Percentiles rank a stretch among this genome's conserved stretches.
Conservation (phyloP, 2,797 vertebrate species). For the Odontamblyopus rebecca region DNA sequence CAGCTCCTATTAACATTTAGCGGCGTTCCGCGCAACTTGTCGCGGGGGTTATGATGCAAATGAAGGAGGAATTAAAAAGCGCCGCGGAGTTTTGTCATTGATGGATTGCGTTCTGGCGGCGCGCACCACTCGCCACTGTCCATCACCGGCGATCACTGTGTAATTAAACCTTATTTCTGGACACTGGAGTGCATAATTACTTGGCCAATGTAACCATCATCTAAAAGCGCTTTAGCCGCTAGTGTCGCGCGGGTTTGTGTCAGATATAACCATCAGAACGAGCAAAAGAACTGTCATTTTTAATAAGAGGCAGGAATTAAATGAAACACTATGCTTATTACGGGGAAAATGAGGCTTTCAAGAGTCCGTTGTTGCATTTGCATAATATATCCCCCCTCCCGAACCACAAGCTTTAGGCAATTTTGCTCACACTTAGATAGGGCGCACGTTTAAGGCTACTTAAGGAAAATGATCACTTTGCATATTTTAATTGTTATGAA, state of each 20-base stretch:
- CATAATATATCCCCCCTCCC: constrained; percentile 99
- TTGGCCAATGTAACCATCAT: constrained; percentile 99
- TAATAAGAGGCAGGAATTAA: constrained; percentile 99
- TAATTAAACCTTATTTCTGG: constrained; percentile 99
- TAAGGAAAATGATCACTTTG: constrained; percentile 99
- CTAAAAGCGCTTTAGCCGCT: constrained; percentile 93
- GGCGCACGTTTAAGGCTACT: constrained; percentile 99
- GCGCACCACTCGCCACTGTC: constrained; percentile 99
- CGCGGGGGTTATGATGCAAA: constrained; percentile 99
- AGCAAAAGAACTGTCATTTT: constrained; percentile 99
- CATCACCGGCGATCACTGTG: constrained; percentile 99
- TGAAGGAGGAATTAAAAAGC: constrained; percentile 99
- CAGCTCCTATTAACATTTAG: constrained; percentile 99
- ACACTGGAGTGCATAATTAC: constrained; percentile 99
- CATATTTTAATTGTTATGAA: constrained; percentile 99
- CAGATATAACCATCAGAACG: constrained; percentile 99
- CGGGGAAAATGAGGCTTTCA: constrained; percentile 99
- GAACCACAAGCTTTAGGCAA: constrained; percentile 97
- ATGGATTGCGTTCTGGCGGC: constrained; percentile 99
- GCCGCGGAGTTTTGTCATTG: constrained; percentile 99
- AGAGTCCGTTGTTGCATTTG: constrained; percentile 99
- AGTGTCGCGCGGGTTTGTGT: constrained; percentile 93
- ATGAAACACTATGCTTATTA: constrained; percentile 99
- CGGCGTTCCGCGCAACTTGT: constrained; percentile 99
- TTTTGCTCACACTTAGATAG: constrained; percentile 99